A percentile compares a stretch with the other conserved stretches of the same genome.
These are phyloP conservation scores for Parnassius orleans DNA, from an alignment of 2,888 invertebrate species.

Conservation along the genomic window DNA sequence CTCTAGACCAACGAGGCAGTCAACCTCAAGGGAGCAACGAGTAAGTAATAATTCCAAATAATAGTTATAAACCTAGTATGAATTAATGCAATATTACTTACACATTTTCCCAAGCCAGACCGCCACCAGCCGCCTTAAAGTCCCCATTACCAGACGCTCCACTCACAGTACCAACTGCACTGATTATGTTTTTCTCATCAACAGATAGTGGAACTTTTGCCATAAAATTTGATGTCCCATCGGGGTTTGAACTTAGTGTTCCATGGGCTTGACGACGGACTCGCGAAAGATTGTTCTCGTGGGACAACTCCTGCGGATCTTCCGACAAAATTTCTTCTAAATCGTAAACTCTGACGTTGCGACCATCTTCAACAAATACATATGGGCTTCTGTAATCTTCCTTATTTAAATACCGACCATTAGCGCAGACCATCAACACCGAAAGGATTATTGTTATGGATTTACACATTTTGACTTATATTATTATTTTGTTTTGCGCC, in stretches of 20 bases:
- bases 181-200: constrained; percentile 34
- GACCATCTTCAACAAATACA: constrained; percentile 6
- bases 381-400: constrained; percentile 4
- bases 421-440: constrained; percentile 2
- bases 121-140: constrained; percentile 38
- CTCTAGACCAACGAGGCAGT: too few species aligned
- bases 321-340: constrained; percentile 3
- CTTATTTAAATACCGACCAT: not conserved
- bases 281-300: not conserved
- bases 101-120: constrained; percentile 43
- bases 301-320: not conserved
- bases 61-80: too few species aligned
- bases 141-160: constrained; percentile 34
- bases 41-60: too few species aligned
- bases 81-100: constrained; percentile 33
- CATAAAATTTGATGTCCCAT: constrained; percentile 36
- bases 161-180: constrained; percentile 34
- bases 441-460: constrained; percentile 6
- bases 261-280: constrained; percentile 36
- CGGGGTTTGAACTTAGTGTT: constrained; percentile 35
- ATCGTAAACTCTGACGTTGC: constrained; percentile 1
- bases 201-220: constrained; percentile 36
- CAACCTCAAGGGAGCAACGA: too few species aligned
- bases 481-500: not conserved
- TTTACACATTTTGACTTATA: constrained; percentile 3